Evolutionary conservation across 2,888 invertebrate species (phyloP), one percentile per base, ranked within the genome.

Genomic region (Colletes collaris): DNA sequence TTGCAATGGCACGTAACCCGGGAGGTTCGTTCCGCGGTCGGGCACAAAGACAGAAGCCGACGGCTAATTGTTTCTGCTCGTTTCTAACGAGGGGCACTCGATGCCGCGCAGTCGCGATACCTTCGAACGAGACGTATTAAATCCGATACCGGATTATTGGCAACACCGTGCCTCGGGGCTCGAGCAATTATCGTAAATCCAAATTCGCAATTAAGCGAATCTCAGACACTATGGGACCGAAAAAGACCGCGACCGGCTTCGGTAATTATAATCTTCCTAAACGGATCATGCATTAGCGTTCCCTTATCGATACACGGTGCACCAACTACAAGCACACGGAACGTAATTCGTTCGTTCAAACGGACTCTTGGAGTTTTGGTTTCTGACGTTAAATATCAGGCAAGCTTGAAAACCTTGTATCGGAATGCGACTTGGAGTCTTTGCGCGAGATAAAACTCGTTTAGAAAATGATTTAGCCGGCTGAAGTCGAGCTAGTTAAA

Each of bases 111-210:
- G 35, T 13, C 56, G 56, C 56, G 35, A 35, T 13, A 56, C 56
- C 11, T 56, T 56, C 35, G 35, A 46, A 4, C 8, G 10, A 7
- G 35, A 49, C 59, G 19, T 6, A 68, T 59, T 49, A 50, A 59
- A 59, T 59, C 49, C 49, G 49, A 68, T 35, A 11, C 13, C 11
- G 10, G 56, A 56, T 59, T 50, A 59, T 37, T 27, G 46, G 16
- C 16, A 16, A 52, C 16, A 11, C 40, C 35, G 11, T 16, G 35
- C n/a, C 27, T 27, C 13, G 49, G 37, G 58, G 16, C 35, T 16
- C 52, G 40, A 27, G 13, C 35, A 79, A 84, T 84, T 84, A 76
- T 50, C 75, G 69, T 71, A 62, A 74, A 71, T 79, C 68, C 62
- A 65, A 69, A 79, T 74, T 69, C 58, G 74, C 69, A 71, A 74